A percentile compares a stretch with the other conserved stretches of the same genome.
Conservation (phyloP, 2,113 vertebrate genomes). For the Chaetops frenatus region DNA sequence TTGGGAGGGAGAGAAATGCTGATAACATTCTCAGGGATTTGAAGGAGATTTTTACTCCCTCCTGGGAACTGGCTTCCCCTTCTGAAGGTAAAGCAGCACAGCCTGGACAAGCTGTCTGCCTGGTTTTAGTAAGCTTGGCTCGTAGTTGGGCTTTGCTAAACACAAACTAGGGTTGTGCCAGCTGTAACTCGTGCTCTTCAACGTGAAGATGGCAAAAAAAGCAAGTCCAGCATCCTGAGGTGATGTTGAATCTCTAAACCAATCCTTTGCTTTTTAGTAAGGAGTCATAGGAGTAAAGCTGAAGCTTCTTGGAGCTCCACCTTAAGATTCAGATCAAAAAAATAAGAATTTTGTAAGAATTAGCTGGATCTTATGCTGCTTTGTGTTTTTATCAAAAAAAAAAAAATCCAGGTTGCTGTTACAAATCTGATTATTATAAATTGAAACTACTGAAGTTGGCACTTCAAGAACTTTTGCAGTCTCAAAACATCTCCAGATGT, state of each 20-base stretch:
- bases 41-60: constrained; percentile 77
- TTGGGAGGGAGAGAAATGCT: constrained; percentile 71
- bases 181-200: neutral
- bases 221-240: neutral
- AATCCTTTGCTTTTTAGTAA: neutral
- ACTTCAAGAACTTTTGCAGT: neutral
- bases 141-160: constrained; percentile 43
- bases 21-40: constrained; percentile 78
- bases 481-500: neutral
- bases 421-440: neutral
- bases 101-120: constrained; percentile 20
- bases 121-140: constrained; percentile 25
- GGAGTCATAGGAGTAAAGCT: neutral
- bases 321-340: neutral
- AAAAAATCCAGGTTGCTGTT: neutral
- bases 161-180: constrained; percentile 45
- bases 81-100: constrained; percentile 72
- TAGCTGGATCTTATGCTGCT: neutral
- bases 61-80: constrained; percentile 75
- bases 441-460: neutral
- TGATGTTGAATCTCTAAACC: neutral
- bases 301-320: neutral
- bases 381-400: neutral
- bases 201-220: neutral
- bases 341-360: neutral